phyloP scores from a whole-genome alignment of 2,113 vertebrate species.

The Corythoichthys haematopterus region DNA sequence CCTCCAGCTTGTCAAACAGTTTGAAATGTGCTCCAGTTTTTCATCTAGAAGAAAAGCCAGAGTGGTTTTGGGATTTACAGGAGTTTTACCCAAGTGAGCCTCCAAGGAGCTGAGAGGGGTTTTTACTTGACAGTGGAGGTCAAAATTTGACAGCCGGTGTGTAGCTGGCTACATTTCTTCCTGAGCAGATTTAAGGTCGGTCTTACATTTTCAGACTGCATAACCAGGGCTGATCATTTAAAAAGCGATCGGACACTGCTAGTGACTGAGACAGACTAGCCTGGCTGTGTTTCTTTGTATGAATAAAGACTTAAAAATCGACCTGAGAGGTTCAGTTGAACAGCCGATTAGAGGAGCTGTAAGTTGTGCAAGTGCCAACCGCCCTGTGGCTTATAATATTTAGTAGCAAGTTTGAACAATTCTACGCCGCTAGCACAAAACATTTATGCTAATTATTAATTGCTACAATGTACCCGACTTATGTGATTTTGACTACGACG shows the following conservation, averaged over 20 bases:
- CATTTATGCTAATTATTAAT: not conserved
- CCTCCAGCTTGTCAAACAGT: slow-evolving; percentile 59
- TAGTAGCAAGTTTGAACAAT: not conserved
- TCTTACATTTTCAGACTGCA: slow-evolving; percentile 21
- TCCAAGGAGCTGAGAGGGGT: slow-evolving; percentile 33
- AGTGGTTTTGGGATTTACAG: slow-evolving; percentile 47
- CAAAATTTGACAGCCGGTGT: slow-evolving; percentile 40
- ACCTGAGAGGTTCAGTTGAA: not conserved
- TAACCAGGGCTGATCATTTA: slow-evolving; percentile 8
- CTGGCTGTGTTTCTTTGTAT: not conserved
- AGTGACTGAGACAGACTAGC: not conserved
- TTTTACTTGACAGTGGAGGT: slow-evolving; percentile 45
- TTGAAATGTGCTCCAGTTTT: slow-evolving; percentile 59
- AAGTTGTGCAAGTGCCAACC: not conserved
- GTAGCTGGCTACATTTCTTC: slow-evolving; percentile 17
- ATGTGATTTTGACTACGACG: too few species aligned
- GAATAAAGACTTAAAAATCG: not conserved
- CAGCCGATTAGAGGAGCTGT: not conserved
- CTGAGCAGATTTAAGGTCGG: slow-evolving; percentile 11
- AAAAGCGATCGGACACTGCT: slow-evolving; percentile 6
- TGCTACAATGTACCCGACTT: too few species aligned
- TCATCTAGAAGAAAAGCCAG: slow-evolving; percentile 53
- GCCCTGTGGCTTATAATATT: not conserved
- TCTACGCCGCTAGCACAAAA: not conserved
- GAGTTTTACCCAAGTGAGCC: slow-evolving; percentile 55